A percentile compares a stretch with the other conserved stretches of the same genome.
Conservation (phyloP, 92 coral and sea anemone species). For the Phenganax marumi region DNA sequence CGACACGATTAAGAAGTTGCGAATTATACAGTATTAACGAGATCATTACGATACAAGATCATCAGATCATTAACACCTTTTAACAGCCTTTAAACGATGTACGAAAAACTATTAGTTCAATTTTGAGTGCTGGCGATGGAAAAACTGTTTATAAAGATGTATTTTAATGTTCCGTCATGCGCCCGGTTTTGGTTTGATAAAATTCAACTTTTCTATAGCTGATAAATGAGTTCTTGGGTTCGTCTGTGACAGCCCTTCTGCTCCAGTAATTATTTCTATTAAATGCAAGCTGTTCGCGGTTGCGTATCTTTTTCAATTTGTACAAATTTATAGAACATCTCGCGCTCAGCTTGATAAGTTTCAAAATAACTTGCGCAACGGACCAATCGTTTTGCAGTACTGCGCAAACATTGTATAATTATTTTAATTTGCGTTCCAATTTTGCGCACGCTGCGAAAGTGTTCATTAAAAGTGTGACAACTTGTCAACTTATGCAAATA, state of each 20-base stretch:
- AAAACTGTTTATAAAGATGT: too few species aligned
- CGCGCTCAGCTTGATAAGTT: not conserved
- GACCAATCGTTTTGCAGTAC: not conserved
- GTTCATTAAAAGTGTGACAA: constrained; percentile 10
- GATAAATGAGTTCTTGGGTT: not conserved
- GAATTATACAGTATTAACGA: too few species aligned
- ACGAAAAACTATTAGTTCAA: too few species aligned
- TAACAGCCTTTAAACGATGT: too few species aligned
- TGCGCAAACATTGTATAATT: not conserved
- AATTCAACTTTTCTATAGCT: not conserved
- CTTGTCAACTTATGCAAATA: constrained; percentile 17
- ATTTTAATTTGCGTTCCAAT: not conserved
- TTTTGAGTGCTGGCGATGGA: too few species aligned
- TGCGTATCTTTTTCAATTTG: not conserved
- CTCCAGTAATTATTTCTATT: not conserved
- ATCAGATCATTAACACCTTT: too few species aligned
- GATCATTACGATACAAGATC: too few species aligned
- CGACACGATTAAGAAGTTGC: too few species aligned
- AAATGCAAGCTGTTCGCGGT: not conserved
- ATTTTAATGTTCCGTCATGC: not conserved
- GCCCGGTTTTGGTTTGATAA: not conserved
- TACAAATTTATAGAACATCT: not conserved
- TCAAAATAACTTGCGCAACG: not conserved
- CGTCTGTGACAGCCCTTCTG: not conserved
- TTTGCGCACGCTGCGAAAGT: not conserved